These are phyloP conservation scores for Sciurus niger DNA, from an alignment of 2,113 vertebrate species.

Conservation along the genomic window DNA sequence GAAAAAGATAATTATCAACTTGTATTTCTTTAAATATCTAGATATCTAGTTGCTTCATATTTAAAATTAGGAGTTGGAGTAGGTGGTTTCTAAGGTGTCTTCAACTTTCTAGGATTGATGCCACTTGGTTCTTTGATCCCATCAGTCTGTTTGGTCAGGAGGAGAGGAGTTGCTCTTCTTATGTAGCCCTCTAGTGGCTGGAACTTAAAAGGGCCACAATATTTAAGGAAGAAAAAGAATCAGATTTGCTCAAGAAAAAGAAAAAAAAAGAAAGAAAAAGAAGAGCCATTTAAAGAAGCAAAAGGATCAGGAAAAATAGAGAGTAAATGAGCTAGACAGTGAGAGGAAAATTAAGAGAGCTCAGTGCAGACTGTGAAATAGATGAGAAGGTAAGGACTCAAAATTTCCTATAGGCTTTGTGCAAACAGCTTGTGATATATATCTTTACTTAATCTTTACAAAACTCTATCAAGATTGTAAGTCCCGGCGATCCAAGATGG, in stretches of 20 bases:
- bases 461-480: background rate
- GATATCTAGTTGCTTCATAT: background rate
- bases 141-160: background rate
- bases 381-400: background rate
- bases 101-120: background rate
- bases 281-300: background rate
- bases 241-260: background rate
- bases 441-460: background rate
- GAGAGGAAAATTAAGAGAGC: background rate
- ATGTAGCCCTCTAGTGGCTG: slow-evolving; percentile 49
- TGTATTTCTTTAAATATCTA: background rate
- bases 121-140: background rate
- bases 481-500: too few species aligned
- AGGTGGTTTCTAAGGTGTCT: background rate
- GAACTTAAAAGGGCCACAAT: slow-evolving; percentile 17
- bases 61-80: background rate
- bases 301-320: background rate
- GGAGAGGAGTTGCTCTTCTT: background rate
- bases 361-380: background rate
- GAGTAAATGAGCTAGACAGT: background rate
- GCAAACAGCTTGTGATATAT: background rate
- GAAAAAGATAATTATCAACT: background rate
- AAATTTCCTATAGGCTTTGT: background rate
- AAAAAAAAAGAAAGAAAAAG: background rate
- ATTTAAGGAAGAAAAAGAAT: slow-evolving; percentile 16